Conservation (phyloP, 2,888 invertebrate species). For the Pegoplata infirma region DNA sequence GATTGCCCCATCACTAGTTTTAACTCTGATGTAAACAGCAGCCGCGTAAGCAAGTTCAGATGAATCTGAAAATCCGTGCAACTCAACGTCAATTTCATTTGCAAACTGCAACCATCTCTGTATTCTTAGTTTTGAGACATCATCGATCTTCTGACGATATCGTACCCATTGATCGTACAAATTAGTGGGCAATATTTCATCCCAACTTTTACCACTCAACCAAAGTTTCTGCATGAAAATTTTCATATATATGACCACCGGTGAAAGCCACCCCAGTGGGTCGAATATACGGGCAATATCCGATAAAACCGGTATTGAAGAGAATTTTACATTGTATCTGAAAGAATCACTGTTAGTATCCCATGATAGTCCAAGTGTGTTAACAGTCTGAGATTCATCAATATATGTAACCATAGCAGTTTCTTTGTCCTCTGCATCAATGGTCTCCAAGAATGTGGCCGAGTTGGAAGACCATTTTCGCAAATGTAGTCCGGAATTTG, state of each 20-base stretch:
- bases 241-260: slow-evolving; percentile 19
- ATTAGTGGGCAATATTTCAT: slow-evolving; percentile 8
- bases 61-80: slow-evolving; percentile 34
- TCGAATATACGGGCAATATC: slow-evolving; percentile 31
- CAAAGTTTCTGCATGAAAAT: slow-evolving; percentile 40
- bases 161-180: slow-evolving; percentile 8
- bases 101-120: neutral
- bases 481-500: neutral
- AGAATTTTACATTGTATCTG: slow-evolving; percentile 16
- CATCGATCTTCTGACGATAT: neutral
- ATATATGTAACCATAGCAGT: neutral
- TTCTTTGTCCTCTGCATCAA: too few relatives aligned
- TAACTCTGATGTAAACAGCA: neutral
- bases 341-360: slow-evolving; percentile 2
- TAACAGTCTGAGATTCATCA: neutral
- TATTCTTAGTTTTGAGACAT: neutral
- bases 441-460: neutral
- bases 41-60: slow-evolving; percentile 24
- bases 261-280: slow-evolving; percentile 38
- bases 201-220: slow-evolving; percentile 27
- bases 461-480: slow-evolving; percentile 33
- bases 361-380: neutral
- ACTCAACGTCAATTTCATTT: neutral
- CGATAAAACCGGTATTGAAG: slow-evolving; percentile 7
- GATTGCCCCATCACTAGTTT: neutral